These are phyloP conservation scores for Macrosoma leucophasiata DNA, from an alignment of 2,888 invertebrate genomes.

Conservation along the genomic window DNA sequence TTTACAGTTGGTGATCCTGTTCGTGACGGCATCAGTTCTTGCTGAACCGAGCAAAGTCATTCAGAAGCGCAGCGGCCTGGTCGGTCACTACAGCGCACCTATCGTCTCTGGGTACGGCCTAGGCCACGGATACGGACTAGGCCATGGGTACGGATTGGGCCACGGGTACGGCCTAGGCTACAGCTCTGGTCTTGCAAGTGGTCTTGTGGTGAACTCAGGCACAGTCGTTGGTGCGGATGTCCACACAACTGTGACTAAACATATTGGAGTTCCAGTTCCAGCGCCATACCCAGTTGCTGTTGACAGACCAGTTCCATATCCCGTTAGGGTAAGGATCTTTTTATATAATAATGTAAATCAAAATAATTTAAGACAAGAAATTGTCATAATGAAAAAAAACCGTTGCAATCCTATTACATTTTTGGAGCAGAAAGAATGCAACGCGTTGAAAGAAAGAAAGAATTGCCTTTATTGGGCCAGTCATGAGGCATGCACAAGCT, in stretches of 20 bases:
- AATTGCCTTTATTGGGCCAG: too few relatives aligned
- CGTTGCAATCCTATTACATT: background rate
- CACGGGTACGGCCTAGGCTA: constrained; percentile 24
- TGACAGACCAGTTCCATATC: constrained; percentile 62
- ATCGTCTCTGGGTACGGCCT: constrained; percentile 29
- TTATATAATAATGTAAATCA: background rate
- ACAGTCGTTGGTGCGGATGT: constrained; percentile 62
- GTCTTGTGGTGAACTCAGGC: constrained; percentile 24
- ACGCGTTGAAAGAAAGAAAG: too few relatives aligned
- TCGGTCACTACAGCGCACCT: constrained; percentile 49
- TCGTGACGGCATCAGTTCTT: constrained; percentile 53
- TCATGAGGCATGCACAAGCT: too few relatives aligned
- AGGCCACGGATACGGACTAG: constrained; percentile 27
- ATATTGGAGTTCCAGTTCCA: constrained; percentile 65
- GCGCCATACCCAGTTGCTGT: constrained; percentile 68
- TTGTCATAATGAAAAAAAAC: too few relatives aligned
- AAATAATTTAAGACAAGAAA: background rate
- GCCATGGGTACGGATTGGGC: constrained; percentile 19
- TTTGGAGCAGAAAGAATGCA: too few relatives aligned
- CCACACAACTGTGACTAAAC: constrained; percentile 68
- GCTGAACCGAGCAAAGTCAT: constrained; percentile 64
- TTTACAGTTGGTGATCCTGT: constrained; percentile 53
- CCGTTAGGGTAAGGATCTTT: constrained; percentile 48
- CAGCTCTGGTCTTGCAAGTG: background rate
- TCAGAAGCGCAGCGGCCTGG: constrained; percentile 60